These are phyloP conservation scores for Zosterops japonicus DNA, from an alignment of 2,113 vertebrate genomes.

Conservation along the genomic window DNA sequence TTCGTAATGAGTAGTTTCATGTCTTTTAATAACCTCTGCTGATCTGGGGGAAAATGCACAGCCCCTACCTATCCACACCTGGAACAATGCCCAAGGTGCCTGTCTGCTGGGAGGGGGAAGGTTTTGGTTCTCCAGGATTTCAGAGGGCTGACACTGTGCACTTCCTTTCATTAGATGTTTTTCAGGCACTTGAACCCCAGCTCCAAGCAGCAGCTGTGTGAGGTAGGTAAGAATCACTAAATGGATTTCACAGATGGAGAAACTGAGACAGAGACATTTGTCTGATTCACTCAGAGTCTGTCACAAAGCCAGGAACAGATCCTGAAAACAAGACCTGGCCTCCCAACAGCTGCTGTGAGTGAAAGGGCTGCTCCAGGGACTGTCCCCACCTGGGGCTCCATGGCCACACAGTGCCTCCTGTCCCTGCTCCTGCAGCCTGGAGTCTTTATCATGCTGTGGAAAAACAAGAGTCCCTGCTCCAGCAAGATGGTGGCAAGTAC, in stretches of 20 bases:
- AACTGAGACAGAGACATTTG: conserved; percentile 16
- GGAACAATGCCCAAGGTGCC: not conserved
- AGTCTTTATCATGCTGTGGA: not conserved
- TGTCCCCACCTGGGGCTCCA: not conserved
- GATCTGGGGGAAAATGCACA: not conserved
- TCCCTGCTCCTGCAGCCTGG: not conserved
- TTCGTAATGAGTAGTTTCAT: not conserved
- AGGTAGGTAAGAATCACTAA: conserved; percentile 23
- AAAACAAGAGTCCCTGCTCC: not conserved
- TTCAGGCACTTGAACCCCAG: not conserved
- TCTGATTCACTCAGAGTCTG: not conserved
- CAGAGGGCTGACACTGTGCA: not conserved
- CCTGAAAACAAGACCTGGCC: not conserved
- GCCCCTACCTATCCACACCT: not conserved
- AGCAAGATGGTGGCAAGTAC: not conserved
- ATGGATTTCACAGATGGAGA: conserved; percentile 51
- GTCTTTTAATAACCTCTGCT: conserved; percentile 32
- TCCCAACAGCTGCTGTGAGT: not conserved
- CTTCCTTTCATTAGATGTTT: not conserved
- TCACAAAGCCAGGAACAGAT: conserved; percentile 17
- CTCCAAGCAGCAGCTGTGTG: not conserved
- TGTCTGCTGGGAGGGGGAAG: not conserved
- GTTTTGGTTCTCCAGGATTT: not conserved
- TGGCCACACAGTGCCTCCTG: accelerated
- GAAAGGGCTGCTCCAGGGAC: not conserved